Base-by-base conservation (phyloP, 2,113 vertebrate species). In the Dissostichus mawsoni region DNA sequence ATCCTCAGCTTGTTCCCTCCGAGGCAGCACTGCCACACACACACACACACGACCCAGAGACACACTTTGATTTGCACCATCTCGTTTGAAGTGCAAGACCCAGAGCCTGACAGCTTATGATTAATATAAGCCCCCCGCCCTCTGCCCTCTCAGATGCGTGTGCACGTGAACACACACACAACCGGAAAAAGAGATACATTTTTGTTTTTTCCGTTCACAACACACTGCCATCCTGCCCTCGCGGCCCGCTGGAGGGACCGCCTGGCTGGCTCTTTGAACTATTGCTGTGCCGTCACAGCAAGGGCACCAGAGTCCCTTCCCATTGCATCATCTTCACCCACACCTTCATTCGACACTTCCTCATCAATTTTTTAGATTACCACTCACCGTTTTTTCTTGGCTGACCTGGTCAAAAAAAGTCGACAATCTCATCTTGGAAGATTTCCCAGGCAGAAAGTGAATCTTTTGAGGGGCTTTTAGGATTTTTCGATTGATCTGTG, bases 41-140 rank as follows among this genome's bases (percentile, higher is more conserved):
- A 68, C 63, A 61, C 64, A 57, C 64, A 50, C 76, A 25, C 59
- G 56, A 86, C 86, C 67, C 69, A 82, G 77, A 87, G 78, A 89
- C 89, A 85, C 79, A 78, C 86, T 93, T 89, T 90, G 93, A 94
- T 90, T 90, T 89, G 76, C 79, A 74, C 79, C 86, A 80, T 91
- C 81, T 90, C 87, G 78, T 93, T 93, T 93, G 92, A 93, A 90
- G 91, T 92, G 85, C 81, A 66, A 86, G 81, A 89, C 86, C 82
- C 82, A 73, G 69, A 83, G 86, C 88, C 90, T 86, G 85, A 80
- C 89, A 80, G 84, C 81, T 91, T 91, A 90, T 90, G 90, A 93
- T 94, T 91, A 90, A 91, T 91, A 93, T 92, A 91, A 88, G 82
- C 86, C 87, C 66, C 36, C 83, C 79, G 25, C 82, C 83, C 85